These are phyloP conservation scores for Orthosia cruda DNA, from an alignment of 2,888 invertebrate species.

Conservation along the genomic window DNA sequence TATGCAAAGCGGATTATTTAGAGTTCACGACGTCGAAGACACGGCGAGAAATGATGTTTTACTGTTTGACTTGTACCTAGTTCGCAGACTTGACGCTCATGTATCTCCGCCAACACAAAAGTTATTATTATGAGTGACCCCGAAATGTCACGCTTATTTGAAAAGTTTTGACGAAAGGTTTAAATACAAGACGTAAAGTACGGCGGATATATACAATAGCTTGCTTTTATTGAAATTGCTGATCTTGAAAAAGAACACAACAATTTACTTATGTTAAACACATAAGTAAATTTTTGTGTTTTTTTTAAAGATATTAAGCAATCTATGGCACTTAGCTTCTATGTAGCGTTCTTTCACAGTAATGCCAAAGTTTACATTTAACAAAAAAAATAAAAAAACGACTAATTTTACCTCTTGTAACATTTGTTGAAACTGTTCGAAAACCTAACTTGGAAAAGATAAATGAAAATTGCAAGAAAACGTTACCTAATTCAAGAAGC, in stretches of 20 bases:
- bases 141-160: conserved; percentile 13
- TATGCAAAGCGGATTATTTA: conserved; percentile 78
- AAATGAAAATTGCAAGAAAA: not conserved
- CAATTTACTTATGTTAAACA: too few relatives aligned
- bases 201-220: not conserved
- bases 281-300: too few relatives aligned
- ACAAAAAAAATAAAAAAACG: too few relatives aligned
- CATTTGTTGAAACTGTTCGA: too few relatives aligned
- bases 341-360: too few relatives aligned
- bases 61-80: conserved; percentile 59
- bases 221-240: not conserved
- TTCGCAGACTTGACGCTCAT: conserved; percentile 32
- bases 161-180: conserved; percentile 9
- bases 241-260: too few relatives aligned
- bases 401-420: too few relatives aligned
- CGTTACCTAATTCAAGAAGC: not conserved
- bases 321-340: too few relatives aligned
- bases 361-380: too few relatives aligned
- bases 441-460: not conserved
- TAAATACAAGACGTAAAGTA: conserved; percentile 4
- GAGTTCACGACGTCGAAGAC: conserved; percentile 59
- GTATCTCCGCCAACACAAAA: conserved; percentile 18
- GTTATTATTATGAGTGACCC: conserved; percentile 18
- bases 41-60: conserved; percentile 52
- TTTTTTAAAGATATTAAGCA: too few relatives aligned